These are phyloP conservation scores for Crambe crambe DNA, from an alignment of 37 sponge, comb jelly and placozoan genomes.

Conservation along the genomic window DNA sequence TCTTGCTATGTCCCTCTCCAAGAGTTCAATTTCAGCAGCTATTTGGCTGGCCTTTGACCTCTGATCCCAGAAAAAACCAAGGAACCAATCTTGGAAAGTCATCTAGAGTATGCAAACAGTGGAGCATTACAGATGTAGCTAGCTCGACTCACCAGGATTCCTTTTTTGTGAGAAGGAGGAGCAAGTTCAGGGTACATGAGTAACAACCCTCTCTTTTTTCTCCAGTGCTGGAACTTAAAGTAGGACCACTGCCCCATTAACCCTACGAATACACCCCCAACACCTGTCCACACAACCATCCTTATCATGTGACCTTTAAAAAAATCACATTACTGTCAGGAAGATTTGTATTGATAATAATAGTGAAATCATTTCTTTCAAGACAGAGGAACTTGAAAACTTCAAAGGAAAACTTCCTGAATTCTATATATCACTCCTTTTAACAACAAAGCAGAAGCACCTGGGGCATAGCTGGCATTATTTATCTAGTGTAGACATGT, in stretches of 20 bases:
- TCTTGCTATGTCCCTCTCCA: conserved; percentile 29
- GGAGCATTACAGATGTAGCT: neutral
- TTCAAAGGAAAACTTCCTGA: too few species aligned
- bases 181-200: conserved; percentile 63
- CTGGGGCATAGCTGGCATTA: too few species aligned
- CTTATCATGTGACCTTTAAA: conserved; percentile 6
- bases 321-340: too few species aligned
- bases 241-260: conserved; percentile 45
- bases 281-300: conserved; percentile 8
- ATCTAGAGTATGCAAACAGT: conserved; percentile 9
- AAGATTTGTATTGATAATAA: too few species aligned
- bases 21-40: conserved; percentile 10
- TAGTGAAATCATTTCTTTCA: too few species aligned
- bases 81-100: conserved; percentile 15
- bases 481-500: too few species aligned
- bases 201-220: conserved; percentile 55
- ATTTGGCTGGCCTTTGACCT: conserved; percentile 1
- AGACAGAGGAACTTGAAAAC: too few species aligned
- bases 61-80: conserved; percentile 56
- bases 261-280: conserved; percentile 18
- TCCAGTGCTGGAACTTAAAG: conserved; percentile 47
- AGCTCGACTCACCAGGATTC: conserved; percentile 36
- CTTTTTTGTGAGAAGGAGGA: conserved; percentile 5
- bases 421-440: too few species aligned
- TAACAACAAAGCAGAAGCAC: too few species aligned